Evolutionary conservation across 2,888 invertebrate species (phyloP), one percentile per base, ranked within the genome.

Genomic region (Isoperla grammatica): DNA sequence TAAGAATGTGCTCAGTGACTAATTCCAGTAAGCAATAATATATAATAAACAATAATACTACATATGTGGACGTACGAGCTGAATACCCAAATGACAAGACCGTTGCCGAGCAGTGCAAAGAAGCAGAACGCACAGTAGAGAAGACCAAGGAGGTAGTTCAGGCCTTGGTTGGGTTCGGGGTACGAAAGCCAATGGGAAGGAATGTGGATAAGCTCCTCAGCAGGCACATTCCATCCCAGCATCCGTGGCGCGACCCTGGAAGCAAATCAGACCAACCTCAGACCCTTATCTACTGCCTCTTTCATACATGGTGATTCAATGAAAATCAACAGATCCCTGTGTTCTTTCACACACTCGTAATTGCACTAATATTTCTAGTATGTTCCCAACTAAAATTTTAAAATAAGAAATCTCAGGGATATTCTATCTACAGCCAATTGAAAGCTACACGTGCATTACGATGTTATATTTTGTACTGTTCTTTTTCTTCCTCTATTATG

Each of bases 11-110:
- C n/a, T n/a, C n/a, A n/a, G n/a, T n/a, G n/a, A n/a, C n/a, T n/a
- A n/a, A n/a, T n/a, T n/a, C n/a, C n/a, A n/a, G n/a, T n/a, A n/a
- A n/a, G n/a, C n/a, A n/a, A n/a, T n/a, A n/a, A n/a, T n/a, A n/a
- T n/a, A n/a, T n/a, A n/a, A n/a, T n/a, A n/a, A n/a, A n/a, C n/a
- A n/a, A n/a, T n/a, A n/a, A n/a, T n/a, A n/a, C n/a, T n/a, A n/a
- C n/a, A n/a, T n/a, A n/a, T n/a, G n/a, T n/a, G n/a, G n/a, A 80
- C 84, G 82, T 74, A 89, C 89, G 86, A 80, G 65, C 83, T 81
- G 73, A 93, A 93, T 66, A 93, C 82, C 82, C 88, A 92, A 66
- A 92, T 84, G 64, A 93, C 92, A 54, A 91, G 77, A 63, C 92
- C 92, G 74, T 93, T 93, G 63, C 93, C 92, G 40, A 87, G 73